These are phyloP conservation scores for Holothuria leucospilota DNA, from an alignment of 53 echinoderm and acorn worm species.

Conservation along the genomic window DNA sequence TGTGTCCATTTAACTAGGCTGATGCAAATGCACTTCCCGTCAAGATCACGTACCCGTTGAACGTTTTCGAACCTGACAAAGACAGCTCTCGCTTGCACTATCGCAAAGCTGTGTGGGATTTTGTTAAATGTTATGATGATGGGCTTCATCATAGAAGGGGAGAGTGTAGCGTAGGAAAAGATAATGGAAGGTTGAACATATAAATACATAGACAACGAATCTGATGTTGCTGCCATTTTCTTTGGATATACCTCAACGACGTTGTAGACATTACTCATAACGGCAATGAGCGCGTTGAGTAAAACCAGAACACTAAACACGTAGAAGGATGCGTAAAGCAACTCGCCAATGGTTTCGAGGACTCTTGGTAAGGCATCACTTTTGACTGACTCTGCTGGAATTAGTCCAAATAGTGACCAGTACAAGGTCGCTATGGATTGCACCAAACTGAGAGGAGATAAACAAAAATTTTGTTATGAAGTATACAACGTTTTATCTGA, in stretches of 20 bases:
- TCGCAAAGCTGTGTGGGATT: too few relatives aligned
- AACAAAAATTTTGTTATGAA: too few relatives aligned
- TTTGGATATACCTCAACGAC: constrained; percentile 62
- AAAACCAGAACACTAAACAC: constrained; percentile 76
- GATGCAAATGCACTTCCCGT: too few relatives aligned
- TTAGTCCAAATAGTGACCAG: constrained; percentile 78
- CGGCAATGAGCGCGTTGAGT: constrained; percentile 85
- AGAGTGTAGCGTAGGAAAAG: too few relatives aligned
- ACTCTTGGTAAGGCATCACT: not conserved
- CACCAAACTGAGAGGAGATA: constrained; percentile 11
- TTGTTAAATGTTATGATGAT: too few relatives aligned
- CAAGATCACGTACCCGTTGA: too few relatives aligned
- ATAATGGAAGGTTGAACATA: too few relatives aligned
- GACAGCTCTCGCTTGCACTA: too few relatives aligned
- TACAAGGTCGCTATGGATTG: constrained; percentile 60
- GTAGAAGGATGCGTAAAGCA: constrained; percentile 67
- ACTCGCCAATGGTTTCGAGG: constrained; percentile 59
- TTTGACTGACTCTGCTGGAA: constrained; percentile 54
- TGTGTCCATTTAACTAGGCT: too few relatives aligned
- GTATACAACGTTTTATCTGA: too few relatives aligned
- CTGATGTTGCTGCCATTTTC: not conserved
- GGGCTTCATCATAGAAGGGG: too few relatives aligned
- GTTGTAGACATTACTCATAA: constrained; percentile 91
- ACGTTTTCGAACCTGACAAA: too few relatives aligned
- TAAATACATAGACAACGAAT: not conserved